These are phyloP conservation scores for Aplysia californica DNA, from an alignment of 1,140 invertebrate genomes.

Conservation along the genomic window DNA sequence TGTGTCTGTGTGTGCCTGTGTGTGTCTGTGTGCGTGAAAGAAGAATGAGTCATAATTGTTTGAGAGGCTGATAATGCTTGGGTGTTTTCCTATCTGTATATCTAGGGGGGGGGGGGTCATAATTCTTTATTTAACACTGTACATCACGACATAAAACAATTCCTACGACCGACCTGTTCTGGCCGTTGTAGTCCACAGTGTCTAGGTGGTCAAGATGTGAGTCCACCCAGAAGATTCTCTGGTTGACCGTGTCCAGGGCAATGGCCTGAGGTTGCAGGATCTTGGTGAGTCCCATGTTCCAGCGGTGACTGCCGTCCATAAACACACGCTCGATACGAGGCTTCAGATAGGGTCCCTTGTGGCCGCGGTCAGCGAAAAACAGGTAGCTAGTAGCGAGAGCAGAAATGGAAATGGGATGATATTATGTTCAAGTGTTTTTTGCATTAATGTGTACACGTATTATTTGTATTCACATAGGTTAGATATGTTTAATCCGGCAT, in stretches of 20 bases:
- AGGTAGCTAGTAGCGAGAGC: constrained; percentile 72
- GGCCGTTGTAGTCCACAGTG: constrained; percentile 96
- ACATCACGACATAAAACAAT: too few relatives aligned
- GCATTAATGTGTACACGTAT: too few relatives aligned
- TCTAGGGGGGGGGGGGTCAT: too few relatives aligned
- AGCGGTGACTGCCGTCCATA: constrained; percentile 91
- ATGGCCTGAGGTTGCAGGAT: constrained; percentile 98
- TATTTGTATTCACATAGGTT: too few relatives aligned
- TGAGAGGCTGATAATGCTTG: too few relatives aligned
- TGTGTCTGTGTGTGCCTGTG: too few relatives aligned
- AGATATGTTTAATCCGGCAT: too few relatives aligned
- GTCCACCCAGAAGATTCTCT: constrained; percentile 95
- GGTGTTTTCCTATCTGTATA: too few relatives aligned
- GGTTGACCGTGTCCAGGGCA: constrained; percentile 89
- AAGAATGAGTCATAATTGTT: too few relatives aligned
- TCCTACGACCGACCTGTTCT: constrained; percentile 78
- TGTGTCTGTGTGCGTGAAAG: too few relatives aligned
- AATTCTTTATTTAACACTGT: too few relatives aligned
- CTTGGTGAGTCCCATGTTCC: constrained; percentile 90
- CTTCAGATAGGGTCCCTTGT: constrained; percentile 76
- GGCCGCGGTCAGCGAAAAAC: constrained; percentile 94
- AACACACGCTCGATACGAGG: constrained; percentile 89
- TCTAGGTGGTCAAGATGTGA: constrained; percentile 98
- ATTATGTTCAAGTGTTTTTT: neutral
- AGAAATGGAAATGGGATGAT: neutral